Percentiles rank a stretch among this genome's conserved stretches.
These are phyloP conservation scores for Cephus rjabovi DNA, from an alignment of 2,888 invertebrate genomes.

Conservation along the genomic window DNA sequence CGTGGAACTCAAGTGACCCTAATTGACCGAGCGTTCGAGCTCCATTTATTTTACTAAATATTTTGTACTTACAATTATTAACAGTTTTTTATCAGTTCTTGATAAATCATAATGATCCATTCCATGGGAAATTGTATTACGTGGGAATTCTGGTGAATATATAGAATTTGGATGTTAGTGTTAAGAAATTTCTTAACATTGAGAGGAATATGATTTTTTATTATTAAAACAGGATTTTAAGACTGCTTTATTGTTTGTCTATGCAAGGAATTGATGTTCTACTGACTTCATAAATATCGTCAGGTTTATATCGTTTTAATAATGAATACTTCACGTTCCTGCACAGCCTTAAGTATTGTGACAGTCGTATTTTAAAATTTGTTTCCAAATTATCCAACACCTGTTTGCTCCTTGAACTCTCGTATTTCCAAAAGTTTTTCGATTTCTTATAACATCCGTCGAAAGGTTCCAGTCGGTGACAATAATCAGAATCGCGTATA, in stretches of 20 bases:
- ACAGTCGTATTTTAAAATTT: constrained; percentile 42
- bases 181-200: background rate
- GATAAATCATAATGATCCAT: too few relatives aligned
- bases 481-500: background rate
- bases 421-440: background rate
- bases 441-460: constrained; percentile 11
- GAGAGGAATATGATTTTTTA: background rate
- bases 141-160: too few relatives aligned
- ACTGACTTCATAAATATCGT: constrained; percentile 33
- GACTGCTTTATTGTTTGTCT: constrained; percentile 11
- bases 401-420: background rate
- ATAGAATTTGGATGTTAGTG: too few relatives aligned
- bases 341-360: constrained; percentile 45
- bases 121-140: too few relatives aligned
- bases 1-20: background rate
- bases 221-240: background rate
- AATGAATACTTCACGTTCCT: constrained; percentile 41
- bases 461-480: constrained; percentile 7
- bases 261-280: constrained; percentile 24
- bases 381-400: constrained; percentile 27
- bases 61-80: background rate
- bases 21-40: background rate
- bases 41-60: background rate
- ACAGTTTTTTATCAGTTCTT: background rate
- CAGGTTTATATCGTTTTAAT: constrained; percentile 31